Percentiles rank a stretch among this genome's conserved stretches.
These are phyloP conservation scores for Melieria crassipennis DNA, from an alignment of 2,888 invertebrate species.

Conservation along the genomic window DNA sequence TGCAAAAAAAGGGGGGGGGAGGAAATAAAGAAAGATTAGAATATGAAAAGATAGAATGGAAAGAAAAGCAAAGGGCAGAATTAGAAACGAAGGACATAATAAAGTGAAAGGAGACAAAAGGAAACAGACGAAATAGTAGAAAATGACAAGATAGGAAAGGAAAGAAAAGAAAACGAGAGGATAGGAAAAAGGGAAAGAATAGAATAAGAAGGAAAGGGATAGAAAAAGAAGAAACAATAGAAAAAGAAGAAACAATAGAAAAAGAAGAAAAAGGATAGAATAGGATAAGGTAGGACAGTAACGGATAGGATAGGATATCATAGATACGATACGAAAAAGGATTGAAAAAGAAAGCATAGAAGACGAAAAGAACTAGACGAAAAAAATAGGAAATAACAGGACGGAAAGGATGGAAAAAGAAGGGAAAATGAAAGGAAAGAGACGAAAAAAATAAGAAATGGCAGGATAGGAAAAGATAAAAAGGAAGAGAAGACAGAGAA, in stretches of 20 bases:
- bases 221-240: background rate
- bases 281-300: no score
- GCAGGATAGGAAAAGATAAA: background rate
- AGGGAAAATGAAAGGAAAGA: background rate
- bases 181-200: background rate
- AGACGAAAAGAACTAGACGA: background rate
- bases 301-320: no score
- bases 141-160: background rate
- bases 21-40: background rate
- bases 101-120: slow-evolving; percentile 2
- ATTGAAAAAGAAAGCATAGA: no score
- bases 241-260: no score
- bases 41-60: background rate
- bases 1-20: background rate
- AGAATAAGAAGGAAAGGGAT: background rate
- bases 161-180: background rate
- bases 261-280: no score
- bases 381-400: background rate
- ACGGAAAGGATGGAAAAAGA: no score
- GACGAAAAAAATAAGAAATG: background rate
- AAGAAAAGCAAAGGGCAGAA: background rate
- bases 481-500: background rate
- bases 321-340: no score
- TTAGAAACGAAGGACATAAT: background rate
- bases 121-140: background rate